These are phyloP conservation scores for Episyrphus balteatus DNA, from an alignment of 1,140 invertebrate species.

Conservation along the genomic window DNA sequence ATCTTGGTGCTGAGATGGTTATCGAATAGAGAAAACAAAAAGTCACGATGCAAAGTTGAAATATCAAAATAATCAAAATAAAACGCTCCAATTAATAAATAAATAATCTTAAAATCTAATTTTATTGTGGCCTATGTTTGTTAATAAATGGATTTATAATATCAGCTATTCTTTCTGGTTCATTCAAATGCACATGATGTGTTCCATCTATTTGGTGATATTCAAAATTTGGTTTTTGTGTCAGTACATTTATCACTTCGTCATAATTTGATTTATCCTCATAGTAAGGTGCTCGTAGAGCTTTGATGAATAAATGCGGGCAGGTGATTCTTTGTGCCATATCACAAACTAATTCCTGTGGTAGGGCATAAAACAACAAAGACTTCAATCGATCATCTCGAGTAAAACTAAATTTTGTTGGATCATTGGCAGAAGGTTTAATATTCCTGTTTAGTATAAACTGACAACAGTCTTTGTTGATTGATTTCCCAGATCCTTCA, in stretches of 20 bases:
- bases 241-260: constrained; percentile 43
- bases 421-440: constrained; percentile 40
- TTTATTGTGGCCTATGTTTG: constrained; percentile 32
- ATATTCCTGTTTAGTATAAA: constrained; percentile 46
- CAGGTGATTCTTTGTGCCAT: constrained; percentile 41
- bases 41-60: no score
- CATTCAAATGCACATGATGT: constrained; percentile 64
- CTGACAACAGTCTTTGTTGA: constrained; percentile 41
- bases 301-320: constrained; percentile 50
- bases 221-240: constrained; percentile 45
- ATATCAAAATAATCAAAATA: no score
- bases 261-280: constrained; percentile 42
- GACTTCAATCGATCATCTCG: constrained; percentile 47
- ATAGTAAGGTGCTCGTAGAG: constrained; percentile 42
- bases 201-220: constrained; percentile 52
- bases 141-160: constrained; percentile 48
- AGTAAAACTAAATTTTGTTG: constrained; percentile 49
- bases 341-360: constrained; percentile 39
- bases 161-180: constrained; percentile 47
- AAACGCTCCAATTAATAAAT: no score
- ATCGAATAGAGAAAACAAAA: no score
- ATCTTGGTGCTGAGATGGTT: no score
- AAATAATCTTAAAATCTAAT: no score
- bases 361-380: constrained; percentile 37
- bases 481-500: constrained; percentile 39